Evolutionary conservation across 2,113 vertebrate genomes (phyloP).

Genomic region (Pelecanus crispus): DNA sequence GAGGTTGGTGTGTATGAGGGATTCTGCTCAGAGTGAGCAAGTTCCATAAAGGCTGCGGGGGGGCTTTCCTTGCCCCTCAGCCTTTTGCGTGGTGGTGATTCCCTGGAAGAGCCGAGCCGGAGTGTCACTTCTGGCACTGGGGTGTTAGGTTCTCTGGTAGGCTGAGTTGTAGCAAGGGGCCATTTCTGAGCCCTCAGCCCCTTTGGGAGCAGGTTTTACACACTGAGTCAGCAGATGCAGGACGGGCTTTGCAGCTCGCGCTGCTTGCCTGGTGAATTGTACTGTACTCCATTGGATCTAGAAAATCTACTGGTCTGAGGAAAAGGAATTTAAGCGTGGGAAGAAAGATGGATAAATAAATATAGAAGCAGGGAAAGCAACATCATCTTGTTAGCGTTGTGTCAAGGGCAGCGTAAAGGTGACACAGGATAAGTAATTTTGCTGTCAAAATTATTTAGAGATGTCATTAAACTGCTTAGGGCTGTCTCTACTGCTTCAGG

Average conservation of each 20-base stretch:
- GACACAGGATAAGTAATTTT: slow-evolving; percentile 63
- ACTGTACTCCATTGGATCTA: neutral
- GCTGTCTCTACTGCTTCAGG: slow-evolving; percentile 53
- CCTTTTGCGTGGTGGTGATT: fast-evolving
- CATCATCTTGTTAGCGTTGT: slow-evolving; percentile 30
- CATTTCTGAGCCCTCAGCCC: neutral
- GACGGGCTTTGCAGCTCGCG: neutral
- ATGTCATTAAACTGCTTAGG: slow-evolving; percentile 66
- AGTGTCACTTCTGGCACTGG: neutral
- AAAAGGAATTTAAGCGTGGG: neutral
- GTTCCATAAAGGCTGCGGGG: neutral
- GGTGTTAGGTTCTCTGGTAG: neutral
- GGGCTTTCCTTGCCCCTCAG: neutral
- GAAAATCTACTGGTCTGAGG: neutral
- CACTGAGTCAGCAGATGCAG: neutral
- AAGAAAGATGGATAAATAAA: neutral
- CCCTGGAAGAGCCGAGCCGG: neutral
- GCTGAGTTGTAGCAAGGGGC: neutral
- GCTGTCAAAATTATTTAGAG: slow-evolving; percentile 72
- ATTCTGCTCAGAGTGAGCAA: neutral
- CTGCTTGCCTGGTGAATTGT: neutral
- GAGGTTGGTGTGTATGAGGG: neutral
- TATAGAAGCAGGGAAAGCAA: neutral
- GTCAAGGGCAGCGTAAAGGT: slow-evolving; percentile 65
- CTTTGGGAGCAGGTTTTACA: neutral